Evolutionary conservation across 2,888 invertebrate genomes (phyloP).

Genomic region (Melanophora roralis): DNA sequence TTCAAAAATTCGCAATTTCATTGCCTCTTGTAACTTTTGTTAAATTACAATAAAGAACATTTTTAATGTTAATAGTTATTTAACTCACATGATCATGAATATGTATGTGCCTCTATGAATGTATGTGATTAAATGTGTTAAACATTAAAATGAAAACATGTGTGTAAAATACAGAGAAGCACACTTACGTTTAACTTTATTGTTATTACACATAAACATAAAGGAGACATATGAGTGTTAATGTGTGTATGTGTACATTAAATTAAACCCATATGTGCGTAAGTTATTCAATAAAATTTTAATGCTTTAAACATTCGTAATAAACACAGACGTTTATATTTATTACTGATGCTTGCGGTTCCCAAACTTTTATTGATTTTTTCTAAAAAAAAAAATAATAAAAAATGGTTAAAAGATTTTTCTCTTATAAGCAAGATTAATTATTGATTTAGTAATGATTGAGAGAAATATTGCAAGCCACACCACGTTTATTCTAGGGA

Average conservation of each 20-base stretch:
- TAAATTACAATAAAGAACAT: slow-evolving; percentile 36
- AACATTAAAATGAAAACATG: not conserved
- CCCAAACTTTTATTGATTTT: too few relatives aligned
- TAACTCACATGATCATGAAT: too few relatives aligned
- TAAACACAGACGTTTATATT: slow-evolving; percentile 21
- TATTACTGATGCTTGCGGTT: slow-evolving; percentile 34
- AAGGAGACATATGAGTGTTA: not conserved
- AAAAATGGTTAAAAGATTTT: not conserved
- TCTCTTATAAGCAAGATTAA: too few relatives aligned
- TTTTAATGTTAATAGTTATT: not conserved
- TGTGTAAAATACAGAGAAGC: too few relatives aligned
- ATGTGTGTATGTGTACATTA: slow-evolving; percentile 17
- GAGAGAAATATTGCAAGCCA: too few relatives aligned
- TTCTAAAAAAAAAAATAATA: too few relatives aligned
- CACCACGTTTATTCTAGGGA: too few relatives aligned
- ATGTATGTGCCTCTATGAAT: not conserved
- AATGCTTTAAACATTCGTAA: slow-evolving; percentile 51
- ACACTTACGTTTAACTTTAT: not conserved
- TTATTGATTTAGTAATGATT: too few relatives aligned
- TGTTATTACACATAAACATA: not conserved
- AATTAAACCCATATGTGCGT: slow-evolving; percentile 54
- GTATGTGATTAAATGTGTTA: not conserved
- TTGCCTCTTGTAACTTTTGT: slow-evolving; percentile 24
- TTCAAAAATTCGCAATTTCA: slow-evolving; percentile 19
- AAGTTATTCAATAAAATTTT: slow-evolving; percentile 55